Base-by-base conservation (phyloP, 2,113 vertebrate species). In the Psophia crepitans region DNA sequence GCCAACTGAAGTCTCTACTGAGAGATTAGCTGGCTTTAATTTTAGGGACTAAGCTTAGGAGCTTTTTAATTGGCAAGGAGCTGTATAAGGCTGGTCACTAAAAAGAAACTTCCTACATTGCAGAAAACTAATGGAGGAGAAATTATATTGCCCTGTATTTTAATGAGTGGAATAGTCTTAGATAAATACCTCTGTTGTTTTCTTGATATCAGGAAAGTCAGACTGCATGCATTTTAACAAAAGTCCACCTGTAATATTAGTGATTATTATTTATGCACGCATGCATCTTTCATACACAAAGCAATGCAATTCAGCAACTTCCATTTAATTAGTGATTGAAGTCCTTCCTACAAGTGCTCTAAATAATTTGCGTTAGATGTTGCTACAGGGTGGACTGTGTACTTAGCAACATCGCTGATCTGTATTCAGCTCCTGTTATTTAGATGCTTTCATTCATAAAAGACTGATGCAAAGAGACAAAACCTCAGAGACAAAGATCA, bases 401-500 rank as follows among this genome's bases (percentile, higher is more conserved):
- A 54, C 57, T 51, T 89, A 54, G 23, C 41, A 63, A 26, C 6
- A 1, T 58, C 85, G 13, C n/a, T 91, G 32, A 49, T 65, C 27
- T 96, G 76, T 60, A 86, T 95, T 93, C 78, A 70, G 7, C 24
- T 95, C 9, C 66, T 84, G 5, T 75, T 22, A 51, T 37, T 87
- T 84, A 60, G 48, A 21, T 46, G 26, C 8, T 91, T 96, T 86
- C 3, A 0, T 60, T 96, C 65, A 70, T 71, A 18, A 92, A 84
- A 82, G 64, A 48, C 37, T 73, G 53, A 71, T 1, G 1, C 75
- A 82, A 70, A 81, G 61, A 57, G 44, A 74, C 9, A 90, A n/a
- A 93, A 83, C 77, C 58, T 91, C 61, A 76, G 87, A 89, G 89
- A 80, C 30, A 91, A 90, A 94, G 53, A 74, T 96, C 74, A 76